Percentiles rank a stretch among this genome's conserved stretches.
Evolutionary conservation across 92 coral and sea anemone genomes (phyloP).

Genomic region (Galaxea fascicularis): DNA sequence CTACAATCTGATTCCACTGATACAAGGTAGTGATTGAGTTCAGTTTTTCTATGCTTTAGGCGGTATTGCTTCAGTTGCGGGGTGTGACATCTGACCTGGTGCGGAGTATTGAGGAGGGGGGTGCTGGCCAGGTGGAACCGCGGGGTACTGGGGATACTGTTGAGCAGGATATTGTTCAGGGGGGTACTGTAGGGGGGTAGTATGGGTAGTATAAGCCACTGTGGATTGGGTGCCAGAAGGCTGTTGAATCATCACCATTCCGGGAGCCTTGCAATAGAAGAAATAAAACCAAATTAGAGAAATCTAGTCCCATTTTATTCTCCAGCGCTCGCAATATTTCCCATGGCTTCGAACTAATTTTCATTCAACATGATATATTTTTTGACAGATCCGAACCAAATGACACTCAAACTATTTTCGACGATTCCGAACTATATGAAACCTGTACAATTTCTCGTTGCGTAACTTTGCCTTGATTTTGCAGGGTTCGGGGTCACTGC

Average conservation of each 20-base stretch:
- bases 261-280: constrained; percentile 30
- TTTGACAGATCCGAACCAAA: too few relatives aligned
- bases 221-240: constrained; percentile 25
- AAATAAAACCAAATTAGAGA: background rate
- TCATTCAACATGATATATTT: too few relatives aligned
- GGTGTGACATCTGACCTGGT: background rate
- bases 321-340: too few relatives aligned
- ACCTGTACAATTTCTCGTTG: too few relatives aligned
- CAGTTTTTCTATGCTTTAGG: constrained; percentile 30
- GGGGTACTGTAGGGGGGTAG: constrained; percentile 30
- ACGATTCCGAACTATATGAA: too few relatives aligned
- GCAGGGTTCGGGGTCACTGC: too few relatives aligned
- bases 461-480: too few relatives aligned
- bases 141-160: constrained; percentile 31
- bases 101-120: constrained; percentile 45
- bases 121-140: constrained; percentile 11
- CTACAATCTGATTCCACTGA: too few relatives aligned
- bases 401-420: too few relatives aligned
- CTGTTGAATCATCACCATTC: constrained; percentile 52
- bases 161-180: constrained; percentile 38
- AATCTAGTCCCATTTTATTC: background rate
- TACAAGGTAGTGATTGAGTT: background rate
- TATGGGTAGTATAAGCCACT: constrained; percentile 11
- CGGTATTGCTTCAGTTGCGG: constrained; percentile 20
- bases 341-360: background rate